A percentile compares a stretch with the other conserved stretches of the same genome.
phyloP scores from a whole-genome alignment of 35 echinoderm and acorn worm species.

The Ophiothrix spiculata region DNA sequence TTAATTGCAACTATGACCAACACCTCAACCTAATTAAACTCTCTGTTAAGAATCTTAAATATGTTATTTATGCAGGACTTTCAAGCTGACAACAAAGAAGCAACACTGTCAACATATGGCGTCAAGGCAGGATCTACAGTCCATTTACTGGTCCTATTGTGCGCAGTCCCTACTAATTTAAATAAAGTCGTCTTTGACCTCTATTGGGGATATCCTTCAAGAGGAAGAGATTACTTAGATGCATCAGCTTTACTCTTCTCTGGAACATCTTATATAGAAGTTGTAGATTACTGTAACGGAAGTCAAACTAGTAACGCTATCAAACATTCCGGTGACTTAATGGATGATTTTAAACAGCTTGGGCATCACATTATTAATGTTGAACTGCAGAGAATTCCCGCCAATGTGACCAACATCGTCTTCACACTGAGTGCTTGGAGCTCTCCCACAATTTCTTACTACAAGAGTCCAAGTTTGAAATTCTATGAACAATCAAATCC shows the following conservation, averaged over 20 bases:
- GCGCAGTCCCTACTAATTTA: neutral
- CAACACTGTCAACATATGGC: neutral
- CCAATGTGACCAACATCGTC: neutral
- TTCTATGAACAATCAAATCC: slow-evolving; percentile 30
- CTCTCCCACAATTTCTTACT: slow-evolving; percentile 14
- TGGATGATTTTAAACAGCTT: neutral
- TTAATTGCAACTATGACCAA: neutral
- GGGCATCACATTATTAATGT: slow-evolving; percentile 33
- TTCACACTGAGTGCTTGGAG: slow-evolving; percentile 35
- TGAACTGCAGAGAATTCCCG: slow-evolving; percentile 10
- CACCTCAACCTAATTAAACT: neutral
- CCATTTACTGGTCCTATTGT: slow-evolving; percentile 11
- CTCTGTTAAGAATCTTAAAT: neutral
- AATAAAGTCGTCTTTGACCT: slow-evolving; percentile 42
- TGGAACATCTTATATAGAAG: neutral
- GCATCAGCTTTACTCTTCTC: slow-evolving; percentile 2
- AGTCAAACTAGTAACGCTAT: neutral
- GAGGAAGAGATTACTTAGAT: slow-evolving; percentile 7
- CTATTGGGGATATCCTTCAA: slow-evolving; percentile 23
- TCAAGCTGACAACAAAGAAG: neutral
- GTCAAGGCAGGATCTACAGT: slow-evolving; percentile 11
- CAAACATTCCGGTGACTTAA: slow-evolving; percentile 21
- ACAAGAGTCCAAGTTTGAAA: slow-evolving; percentile 19
- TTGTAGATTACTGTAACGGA: neutral
- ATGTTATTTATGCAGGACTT: slow-evolving; percentile 5